These are phyloP conservation scores for Colistium nudipinnis DNA, from an alignment of 2,113 vertebrate genomes.

Conservation along the genomic window DNA sequence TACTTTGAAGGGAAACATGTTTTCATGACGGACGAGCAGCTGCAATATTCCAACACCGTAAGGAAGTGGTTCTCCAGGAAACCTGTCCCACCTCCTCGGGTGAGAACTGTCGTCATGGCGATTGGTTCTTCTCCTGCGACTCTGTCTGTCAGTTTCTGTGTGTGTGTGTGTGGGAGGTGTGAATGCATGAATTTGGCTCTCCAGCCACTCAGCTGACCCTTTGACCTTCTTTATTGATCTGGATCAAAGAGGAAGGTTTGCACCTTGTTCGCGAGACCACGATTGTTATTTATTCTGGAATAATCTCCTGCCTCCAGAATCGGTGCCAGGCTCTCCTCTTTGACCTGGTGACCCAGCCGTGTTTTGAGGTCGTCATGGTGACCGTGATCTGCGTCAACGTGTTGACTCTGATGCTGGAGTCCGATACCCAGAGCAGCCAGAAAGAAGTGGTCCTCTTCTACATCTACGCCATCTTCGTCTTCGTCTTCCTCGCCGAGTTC, in stretches of 20 bases:
- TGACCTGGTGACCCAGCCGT: slow-evolving; percentile 86
- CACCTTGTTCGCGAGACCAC: no score
- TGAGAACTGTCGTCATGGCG: slow-evolving; percentile 11
- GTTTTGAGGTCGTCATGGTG: slow-evolving; percentile 90
- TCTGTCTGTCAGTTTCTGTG: no score
- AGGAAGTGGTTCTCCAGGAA: slow-evolving; percentile 74
- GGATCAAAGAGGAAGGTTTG: no score
- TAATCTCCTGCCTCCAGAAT: slow-evolving; percentile 19
- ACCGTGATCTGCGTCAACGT: slow-evolving; percentile 91
- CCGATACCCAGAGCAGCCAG: slow-evolving; percentile 80
- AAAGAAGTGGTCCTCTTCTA: slow-evolving; percentile 79
- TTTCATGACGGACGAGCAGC: slow-evolving; percentile 93
- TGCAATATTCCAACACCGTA: slow-evolving; percentile 89
- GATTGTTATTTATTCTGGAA: not conserved
- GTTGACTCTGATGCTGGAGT: slow-evolving; percentile 92
- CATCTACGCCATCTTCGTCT: slow-evolving; percentile 85
- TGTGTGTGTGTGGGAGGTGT: no score
- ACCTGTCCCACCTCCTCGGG: slow-evolving; percentile 31
- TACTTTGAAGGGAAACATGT: slow-evolving; percentile 91
- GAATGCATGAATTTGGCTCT: no score
- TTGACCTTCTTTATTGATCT: no score
- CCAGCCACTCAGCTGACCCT: no score
- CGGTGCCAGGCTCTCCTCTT: slow-evolving; percentile 79
- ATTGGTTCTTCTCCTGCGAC: no score
- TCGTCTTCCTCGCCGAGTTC: slow-evolving; percentile 89